Conservation (phyloP, 2,113 vertebrate genomes). For the Syrrhaptes paradoxus region DNA sequence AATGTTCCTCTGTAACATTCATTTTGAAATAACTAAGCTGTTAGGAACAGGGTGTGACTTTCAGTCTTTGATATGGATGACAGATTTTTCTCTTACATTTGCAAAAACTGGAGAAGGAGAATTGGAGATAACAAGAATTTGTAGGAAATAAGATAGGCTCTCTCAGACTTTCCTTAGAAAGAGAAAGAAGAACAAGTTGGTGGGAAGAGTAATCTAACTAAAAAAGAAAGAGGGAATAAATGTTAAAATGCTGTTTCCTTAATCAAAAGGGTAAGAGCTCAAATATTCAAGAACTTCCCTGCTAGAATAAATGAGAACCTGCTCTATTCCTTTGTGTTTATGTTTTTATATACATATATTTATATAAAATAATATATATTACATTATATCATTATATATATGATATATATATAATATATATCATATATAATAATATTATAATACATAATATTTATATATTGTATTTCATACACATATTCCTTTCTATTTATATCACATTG, state of each 20-base stretch:
- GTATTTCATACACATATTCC: not conserved
- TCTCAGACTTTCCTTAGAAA: not conserved
- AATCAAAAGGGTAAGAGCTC: accelerated
- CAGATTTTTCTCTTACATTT: not conserved
- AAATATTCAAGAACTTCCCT: not conserved
- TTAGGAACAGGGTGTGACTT: not conserved
- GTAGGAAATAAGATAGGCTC: not conserved
- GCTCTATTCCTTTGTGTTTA: not conserved
- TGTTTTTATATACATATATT: no score
- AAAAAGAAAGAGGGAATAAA: not conserved
- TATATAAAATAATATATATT: no score
- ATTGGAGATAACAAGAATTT: not conserved
- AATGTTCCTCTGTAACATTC: not conserved
- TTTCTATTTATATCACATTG: not conserved
- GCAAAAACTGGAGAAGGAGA: not conserved
- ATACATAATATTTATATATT: no score
- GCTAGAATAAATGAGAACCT: not conserved
- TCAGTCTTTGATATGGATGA: not conserved
- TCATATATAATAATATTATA: no score
- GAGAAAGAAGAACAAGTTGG: not conserved
- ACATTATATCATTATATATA: no score
- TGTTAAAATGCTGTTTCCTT: not conserved
- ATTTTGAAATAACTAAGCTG: not conserved
- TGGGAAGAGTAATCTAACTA: not conserved
- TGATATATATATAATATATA: no score